Evolutionary conservation across 1,140 invertebrate species (phyloP), one percentile per base, ranked within the genome.

Genomic region (Diorhabda sublineata): DNA sequence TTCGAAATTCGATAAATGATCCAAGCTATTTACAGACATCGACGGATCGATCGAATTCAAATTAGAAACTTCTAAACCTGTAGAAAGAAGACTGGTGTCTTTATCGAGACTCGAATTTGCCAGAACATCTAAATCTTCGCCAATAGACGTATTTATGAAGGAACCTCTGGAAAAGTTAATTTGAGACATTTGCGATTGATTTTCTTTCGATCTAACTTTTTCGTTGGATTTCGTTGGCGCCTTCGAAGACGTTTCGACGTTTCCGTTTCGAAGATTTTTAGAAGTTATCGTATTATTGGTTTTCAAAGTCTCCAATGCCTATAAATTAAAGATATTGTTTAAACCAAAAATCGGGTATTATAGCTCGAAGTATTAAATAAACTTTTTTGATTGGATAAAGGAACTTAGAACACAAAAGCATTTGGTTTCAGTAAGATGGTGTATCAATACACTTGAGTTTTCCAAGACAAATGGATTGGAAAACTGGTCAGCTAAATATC

Each of bases 161-260:
- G 75, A 79, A 42, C 77, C 77, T 62, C 78, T 70, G 7, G 74
- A 72, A 65, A 73, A 78, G 64, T 79, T 80, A 44, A 79, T 75
- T 3, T 52, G 47, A n/a, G 47, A 52, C 6, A n/a, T 52, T 8
- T 52, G 47, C 2, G 47, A 52, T n/a, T 6, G 47, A 8, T 6
- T 8, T 6, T n/a, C n/a, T 52, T n/a, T 52, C 47, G 47, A 3
- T n/a, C 6, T 52, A 3, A 8, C 47, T 6, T 8, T n/a, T 52
- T 52, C n/a, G 47, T 6, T 8, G 6, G 47, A 0, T n/a, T 52
- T 52, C 5, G n/a, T n/a, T 58, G 63, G 57, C 8, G 65, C 26
- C n/a, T 66, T 66, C 7, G 63, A 47, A 8, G 72, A 75, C 5
- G 73, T 76, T 71, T 75, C 73, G 44, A 66, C 67, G 41, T 67